phyloP scores from a whole-genome alignment of 2,113 vertebrate genomes.

The Murina feae region DNA sequence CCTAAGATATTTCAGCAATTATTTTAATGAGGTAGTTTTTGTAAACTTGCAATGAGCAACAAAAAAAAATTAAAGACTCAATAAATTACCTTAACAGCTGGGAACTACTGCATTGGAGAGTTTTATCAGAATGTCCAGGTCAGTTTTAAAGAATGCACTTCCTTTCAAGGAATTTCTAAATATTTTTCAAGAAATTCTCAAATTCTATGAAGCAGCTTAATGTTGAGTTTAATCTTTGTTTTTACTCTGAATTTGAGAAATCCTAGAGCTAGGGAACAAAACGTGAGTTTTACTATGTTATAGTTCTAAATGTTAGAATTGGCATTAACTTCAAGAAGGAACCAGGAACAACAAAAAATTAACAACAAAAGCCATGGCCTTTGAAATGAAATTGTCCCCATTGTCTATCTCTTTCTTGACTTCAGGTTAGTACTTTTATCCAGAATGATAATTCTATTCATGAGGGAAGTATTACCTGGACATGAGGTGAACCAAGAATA shows the following conservation, averaged over 20 bases:
- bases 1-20: neutral
- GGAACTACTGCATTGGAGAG: neutral
- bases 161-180: slow-evolving; percentile 11
- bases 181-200: neutral
- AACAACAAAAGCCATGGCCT: no score
- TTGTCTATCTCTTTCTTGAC: neutral
- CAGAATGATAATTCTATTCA: neutral
- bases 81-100: neutral
- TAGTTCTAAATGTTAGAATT: neutral
- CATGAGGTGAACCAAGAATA: neutral
- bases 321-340: neutral
- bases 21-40: neutral
- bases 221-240: neutral
- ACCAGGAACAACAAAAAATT: neutral
- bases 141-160: neutral
- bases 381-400: accelerated
- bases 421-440: neutral
- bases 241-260: neutral
- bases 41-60: neutral
- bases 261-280: neutral
- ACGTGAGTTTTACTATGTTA: neutral
- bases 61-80: neutral
- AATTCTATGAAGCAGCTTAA: neutral
- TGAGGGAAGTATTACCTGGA: neutral
- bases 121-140: neutral